Percentiles rank a stretch among this genome's conserved stretches.
Evolutionary conservation across 2,888 invertebrate species (phyloP).

Genomic region (Azorinus chamasolen): DNA sequence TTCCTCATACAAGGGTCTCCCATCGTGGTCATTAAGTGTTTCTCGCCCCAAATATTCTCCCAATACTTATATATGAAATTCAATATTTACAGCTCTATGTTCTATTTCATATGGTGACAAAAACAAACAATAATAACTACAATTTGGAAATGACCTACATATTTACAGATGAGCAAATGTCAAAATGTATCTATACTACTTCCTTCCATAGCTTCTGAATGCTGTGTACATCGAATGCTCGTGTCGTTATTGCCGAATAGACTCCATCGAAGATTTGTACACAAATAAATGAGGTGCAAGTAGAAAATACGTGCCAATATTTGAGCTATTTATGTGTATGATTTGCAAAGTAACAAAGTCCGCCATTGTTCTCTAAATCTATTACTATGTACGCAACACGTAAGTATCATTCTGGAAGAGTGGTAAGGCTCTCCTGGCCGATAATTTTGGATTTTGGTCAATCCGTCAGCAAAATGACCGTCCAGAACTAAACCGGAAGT

Average conservation of each 20-base stretch:
- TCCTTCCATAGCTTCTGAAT: not conserved
- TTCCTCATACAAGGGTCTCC: conserved; percentile 81
- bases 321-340: conserved; percentile 41
- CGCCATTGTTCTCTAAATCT: conserved; percentile 36
- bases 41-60: conserved; percentile 10
- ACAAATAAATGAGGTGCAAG: conserved; percentile 7
- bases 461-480: too few relatives aligned
- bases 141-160: conserved; percentile 37
- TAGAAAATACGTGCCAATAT: conserved; percentile 10
- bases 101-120: conserved; percentile 5
- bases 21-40: conserved; percentile 45
- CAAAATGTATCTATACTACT: conserved; percentile 6
- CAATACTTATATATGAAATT: not conserved
- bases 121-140: conserved; percentile 9
- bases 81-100: conserved; percentile 8
- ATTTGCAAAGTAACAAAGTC: conserved; percentile 24
- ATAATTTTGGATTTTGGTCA: too few relatives aligned
- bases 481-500: too few relatives aligned
- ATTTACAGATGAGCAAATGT: conserved; percentile 46
- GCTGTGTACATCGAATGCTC: not conserved
- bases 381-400: too few relatives aligned
- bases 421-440: too few relatives aligned
- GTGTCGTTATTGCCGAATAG: not conserved
- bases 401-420: too few relatives aligned
- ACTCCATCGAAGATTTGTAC: not conserved